These are phyloP conservation scores for Melinaea marsaeus DNA, from an alignment of 2,888 invertebrate genomes.

Conservation along the genomic window DNA sequence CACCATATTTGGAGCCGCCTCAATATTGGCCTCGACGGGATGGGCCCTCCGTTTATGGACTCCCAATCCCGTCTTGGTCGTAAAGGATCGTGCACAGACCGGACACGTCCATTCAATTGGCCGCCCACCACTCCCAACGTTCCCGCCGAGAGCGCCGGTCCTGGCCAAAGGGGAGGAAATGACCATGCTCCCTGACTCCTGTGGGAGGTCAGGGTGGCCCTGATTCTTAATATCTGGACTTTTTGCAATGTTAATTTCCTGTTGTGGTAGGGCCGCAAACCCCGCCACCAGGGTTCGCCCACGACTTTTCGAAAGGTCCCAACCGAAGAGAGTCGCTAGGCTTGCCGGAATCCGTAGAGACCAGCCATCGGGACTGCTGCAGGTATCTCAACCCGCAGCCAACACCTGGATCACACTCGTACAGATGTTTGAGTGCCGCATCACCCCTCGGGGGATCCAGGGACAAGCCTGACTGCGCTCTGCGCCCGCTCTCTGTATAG, in stretches of 20 bases:
- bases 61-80: constrained; percentile 26
- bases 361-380: constrained; percentile 12
- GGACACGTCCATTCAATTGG: constrained; percentile 19
- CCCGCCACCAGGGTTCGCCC: constrained; percentile 22
- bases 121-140: constrained; percentile 7
- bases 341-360: constrained; percentile 12
- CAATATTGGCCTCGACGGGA: constrained; percentile 27
- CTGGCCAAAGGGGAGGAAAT: constrained; percentile 10
- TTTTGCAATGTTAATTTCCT: too few relatives aligned
- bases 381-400: background rate
- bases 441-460: too few relatives aligned
- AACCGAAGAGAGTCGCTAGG: constrained; percentile 23
- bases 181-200: constrained; percentile 28
- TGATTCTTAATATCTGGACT: too few relatives aligned
- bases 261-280: constrained; percentile 19
- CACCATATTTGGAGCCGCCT: constrained; percentile 26
- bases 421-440: too few relatives aligned
- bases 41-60: constrained; percentile 26
- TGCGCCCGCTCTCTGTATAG: too few relatives aligned
- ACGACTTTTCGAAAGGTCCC: constrained; percentile 21
- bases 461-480: too few relatives aligned
- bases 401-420: too few relatives aligned
- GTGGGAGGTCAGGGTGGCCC: constrained; percentile 23
- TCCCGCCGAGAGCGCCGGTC: constrained; percentile 9
- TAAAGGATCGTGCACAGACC: constrained; percentile 23